These are phyloP conservation scores for Caenorhabditis sp. DNA, from an alignment of 2,888 invertebrate species.

Conservation along the genomic window DNA sequence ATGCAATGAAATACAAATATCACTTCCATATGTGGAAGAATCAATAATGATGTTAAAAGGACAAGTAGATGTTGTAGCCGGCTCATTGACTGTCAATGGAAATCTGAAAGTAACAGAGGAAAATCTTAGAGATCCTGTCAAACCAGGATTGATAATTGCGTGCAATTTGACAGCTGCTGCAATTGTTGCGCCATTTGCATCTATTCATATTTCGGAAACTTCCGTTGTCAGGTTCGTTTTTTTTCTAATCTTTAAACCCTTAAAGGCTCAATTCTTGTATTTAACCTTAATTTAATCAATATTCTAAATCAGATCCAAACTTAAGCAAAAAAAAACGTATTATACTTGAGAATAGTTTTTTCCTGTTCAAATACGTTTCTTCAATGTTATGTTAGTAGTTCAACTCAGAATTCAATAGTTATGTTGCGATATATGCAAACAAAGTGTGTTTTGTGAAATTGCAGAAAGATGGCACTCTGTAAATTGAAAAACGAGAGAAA, in stretches of 20 bases:
- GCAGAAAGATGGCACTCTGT: no score
- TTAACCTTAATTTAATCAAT: no score
- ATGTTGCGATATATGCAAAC: no score
- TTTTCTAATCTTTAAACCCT: not conserved
- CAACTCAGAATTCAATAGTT: no score
- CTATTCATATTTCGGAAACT: conserved; percentile 36
- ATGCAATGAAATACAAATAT: conserved; percentile 50
- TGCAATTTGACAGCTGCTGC: conserved; percentile 48
- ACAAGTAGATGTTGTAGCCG: conserved; percentile 51
- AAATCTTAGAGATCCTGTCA: conserved; percentile 24
- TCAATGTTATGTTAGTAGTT: no score
- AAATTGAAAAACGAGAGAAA: no score
- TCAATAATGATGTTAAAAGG: conserved; percentile 44
- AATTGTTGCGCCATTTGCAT: conserved; percentile 50
- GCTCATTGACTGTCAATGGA: conserved; percentile 47
- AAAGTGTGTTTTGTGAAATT: no score
- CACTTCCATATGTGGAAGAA: conserved; percentile 42
- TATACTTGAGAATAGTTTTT: no score
- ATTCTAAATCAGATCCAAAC: no score
- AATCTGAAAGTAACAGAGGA: conserved; percentile 31
- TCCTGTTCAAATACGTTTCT: no score
- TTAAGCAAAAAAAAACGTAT: no score
- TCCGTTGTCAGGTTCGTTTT: conserved; percentile 22
- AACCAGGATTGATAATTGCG: conserved; percentile 34
- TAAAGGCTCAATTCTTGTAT: no score